Evolutionary conservation across 2,797 vertebrate genomes (phyloP), one percentile per base, ranked within the genome.

Genomic region (Hipposideros larvatus): DNA sequence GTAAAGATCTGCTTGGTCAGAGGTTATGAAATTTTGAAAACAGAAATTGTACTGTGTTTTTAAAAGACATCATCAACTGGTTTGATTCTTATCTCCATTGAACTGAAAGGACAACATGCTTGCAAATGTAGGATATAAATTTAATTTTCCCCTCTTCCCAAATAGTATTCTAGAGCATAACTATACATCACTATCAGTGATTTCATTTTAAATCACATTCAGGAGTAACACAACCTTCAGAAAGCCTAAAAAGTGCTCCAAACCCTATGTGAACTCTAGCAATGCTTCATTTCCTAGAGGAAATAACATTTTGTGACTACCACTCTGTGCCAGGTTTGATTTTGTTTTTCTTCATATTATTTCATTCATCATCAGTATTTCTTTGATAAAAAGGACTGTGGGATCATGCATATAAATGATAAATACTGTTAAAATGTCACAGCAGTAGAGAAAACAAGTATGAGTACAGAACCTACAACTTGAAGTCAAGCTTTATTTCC

Each of bases 31-130:
- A 92, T 74, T 87, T 70, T 65, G 2, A 92, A 43, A 61, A 77
- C 1, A 92, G 11, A 77, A 80, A 71, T 55, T 48, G 3, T 24
- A 51, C 18, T 79, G 0, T 46, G 51, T 57, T 87, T 91, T 70
- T 37, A 95, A 93, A 90, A n/a, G 11, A 73, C 48, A 51, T 48
- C 0, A 55, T 22, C 43, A 43, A 9, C 11, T 88, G 65, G 66
- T 86, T 91, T 70, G 19, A 91, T 87, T 91, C 57, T 83, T 59
- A 71, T 80, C 13, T 75, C 10, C 14, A 79, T 73, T 83, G 63
- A 90, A 31, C 26, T 94, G 41, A 37, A 37, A 57, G 43, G 18
- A 66, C 46, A 83, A n/a, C 0, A 0, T 19, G 26, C 48, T 90
- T 93, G 41, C 19, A 90, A 31, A 46, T 82, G 10, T 57, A 28